Evolutionary conservation across 2,113 vertebrate species (phyloP).

Genomic region (Glaucomys volans): DNA sequence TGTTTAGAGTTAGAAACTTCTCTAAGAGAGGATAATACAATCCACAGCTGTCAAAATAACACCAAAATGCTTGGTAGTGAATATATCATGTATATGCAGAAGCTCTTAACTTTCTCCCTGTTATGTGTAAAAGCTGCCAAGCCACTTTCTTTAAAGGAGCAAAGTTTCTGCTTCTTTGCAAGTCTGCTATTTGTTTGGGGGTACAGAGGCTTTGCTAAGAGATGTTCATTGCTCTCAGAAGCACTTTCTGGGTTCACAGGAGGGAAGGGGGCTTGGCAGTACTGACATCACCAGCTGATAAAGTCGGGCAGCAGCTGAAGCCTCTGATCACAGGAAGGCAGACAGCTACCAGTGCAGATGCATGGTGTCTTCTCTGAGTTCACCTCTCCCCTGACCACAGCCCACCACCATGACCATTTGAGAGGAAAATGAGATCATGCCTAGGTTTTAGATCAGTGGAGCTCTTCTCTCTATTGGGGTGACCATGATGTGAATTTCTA

Average conservation of each 20-base stretch:
- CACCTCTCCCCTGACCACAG: slow-evolving; percentile 42
- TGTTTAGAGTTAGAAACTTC: slow-evolving; percentile 74
- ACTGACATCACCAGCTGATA: slow-evolving; percentile 77
- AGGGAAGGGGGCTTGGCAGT: slow-evolving; percentile 75
- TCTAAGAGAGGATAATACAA: slow-evolving; percentile 81
- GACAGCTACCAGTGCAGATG: slow-evolving; percentile 77
- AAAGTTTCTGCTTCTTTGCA: slow-evolving; percentile 76
- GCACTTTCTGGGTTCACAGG: slow-evolving; percentile 77
- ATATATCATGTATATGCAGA: slow-evolving; percentile 71
- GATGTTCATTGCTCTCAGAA: slow-evolving; percentile 76
- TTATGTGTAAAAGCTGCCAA: slow-evolving; percentile 80
- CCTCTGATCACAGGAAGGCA: slow-evolving; percentile 79
- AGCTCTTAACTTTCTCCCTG: slow-evolving; percentile 36
- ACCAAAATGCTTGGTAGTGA: slow-evolving; percentile 70
- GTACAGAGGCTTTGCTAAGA: slow-evolving; percentile 74
- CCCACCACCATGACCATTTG: slow-evolving; percentile 42
- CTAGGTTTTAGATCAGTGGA: not conserved
- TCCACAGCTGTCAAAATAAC: slow-evolving; percentile 73
- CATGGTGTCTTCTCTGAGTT: slow-evolving; percentile 80
- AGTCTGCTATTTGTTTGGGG: slow-evolving; percentile 69
- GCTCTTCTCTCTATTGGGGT: rapidly evolving
- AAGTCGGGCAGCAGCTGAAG: slow-evolving; percentile 81
- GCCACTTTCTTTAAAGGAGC: slow-evolving; percentile 82
- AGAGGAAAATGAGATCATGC: not conserved
- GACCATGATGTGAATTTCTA: not conserved